A percentile compares a stretch with the other conserved stretches of the same genome.
Evolutionary conservation across 2,797 vertebrate genomes (phyloP).

Genomic region (Serranus cabrilla): DNA sequence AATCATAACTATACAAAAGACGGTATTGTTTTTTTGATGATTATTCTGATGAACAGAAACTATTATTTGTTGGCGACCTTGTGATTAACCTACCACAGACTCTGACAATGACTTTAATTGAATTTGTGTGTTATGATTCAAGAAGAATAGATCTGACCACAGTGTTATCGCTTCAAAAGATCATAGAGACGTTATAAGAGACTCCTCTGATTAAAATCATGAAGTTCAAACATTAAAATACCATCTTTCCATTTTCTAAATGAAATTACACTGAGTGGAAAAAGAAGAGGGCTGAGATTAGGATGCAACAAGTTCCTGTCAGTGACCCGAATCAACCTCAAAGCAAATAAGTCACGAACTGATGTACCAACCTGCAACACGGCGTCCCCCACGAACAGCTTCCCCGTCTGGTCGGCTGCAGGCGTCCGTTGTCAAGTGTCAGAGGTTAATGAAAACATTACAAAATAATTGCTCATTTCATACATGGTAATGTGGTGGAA

Average conservation of each 20-base stretch:
- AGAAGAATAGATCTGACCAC: not conserved
- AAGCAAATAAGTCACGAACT: constrained; percentile 45
- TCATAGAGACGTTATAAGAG: not conserved
- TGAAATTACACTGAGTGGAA: constrained; percentile 61
- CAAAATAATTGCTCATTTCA: constrained; percentile 82
- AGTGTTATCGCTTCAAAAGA: constrained; percentile 11
- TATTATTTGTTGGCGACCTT: constrained; percentile 8
- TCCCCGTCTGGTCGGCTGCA: constrained; percentile 93
- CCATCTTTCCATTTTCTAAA: constrained; percentile 24
- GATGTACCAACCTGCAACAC: constrained; percentile 91
- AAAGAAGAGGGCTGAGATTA: constrained; percentile 45
- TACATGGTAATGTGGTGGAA: constrained; percentile 71
- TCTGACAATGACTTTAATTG: not conserved
- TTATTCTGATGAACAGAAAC: constrained; percentile 8
- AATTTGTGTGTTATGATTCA: not conserved
- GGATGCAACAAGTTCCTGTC: constrained; percentile 49
- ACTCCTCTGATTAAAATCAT: constrained; percentile 13
- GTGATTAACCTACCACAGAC: not conserved
- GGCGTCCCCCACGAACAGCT: constrained; percentile 95
- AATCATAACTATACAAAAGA: constrained; percentile 29
- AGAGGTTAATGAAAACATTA: constrained; percentile 85
- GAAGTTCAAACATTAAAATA: constrained; percentile 33
- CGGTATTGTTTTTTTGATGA: constrained; percentile 9
- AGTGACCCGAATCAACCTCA: constrained; percentile 50
- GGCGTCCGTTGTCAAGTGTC: constrained; percentile 61